Evolutionary conservation across 92 coral and sea anemone genomes (phyloP), one percentile per base, ranked within the genome.

Genomic region (Epizoanthus scotinus): DNA sequence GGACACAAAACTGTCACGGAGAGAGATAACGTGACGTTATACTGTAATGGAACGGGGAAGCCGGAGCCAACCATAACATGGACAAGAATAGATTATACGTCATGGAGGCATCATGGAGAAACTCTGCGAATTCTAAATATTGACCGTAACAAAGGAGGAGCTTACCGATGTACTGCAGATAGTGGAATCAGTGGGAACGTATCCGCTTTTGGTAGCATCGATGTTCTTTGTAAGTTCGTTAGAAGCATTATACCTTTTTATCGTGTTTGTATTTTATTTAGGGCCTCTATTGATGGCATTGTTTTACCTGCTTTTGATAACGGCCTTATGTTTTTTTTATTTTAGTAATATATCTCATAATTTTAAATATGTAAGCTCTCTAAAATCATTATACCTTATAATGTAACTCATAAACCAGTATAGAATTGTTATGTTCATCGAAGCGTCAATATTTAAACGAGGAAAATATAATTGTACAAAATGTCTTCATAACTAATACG

Each of bases 11-110:
- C 73, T 15, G 73, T 68, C 14, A 42, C 9, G 55, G 73, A 38
- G 36, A 56, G 73, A 36, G 28, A 38, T 2, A 42, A 68, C 17
- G 31, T 68, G 1, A 68, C 73, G 10, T 29, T 68, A 0, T n/a
- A 38, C 18, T 68, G 73, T 29, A 68, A 68, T 7, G 73, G 56
- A 44, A 68, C 73, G 12, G 73, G 73, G n/a, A 68, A 68, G 12
- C 73, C 73, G n/a, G 7, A 20, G 25, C 73, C 73, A 38, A 8
- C 22, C 29, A 9, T 68, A 29, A 38, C 73, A 27, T 68, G 73
- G 73, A 22, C 29, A 19, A 36, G 14, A 6, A 0, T 12, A 2
- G 8, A 42, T 10, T n/a, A 68, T 22, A 27, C 5, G 14, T 7
- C 22, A 31, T 68, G 54, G 73, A 13, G 3, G 73, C 29, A 68